Evolutionary conservation across 2,888 invertebrate species (phyloP).

Genomic region (Psococerastis gibbosa): DNA sequence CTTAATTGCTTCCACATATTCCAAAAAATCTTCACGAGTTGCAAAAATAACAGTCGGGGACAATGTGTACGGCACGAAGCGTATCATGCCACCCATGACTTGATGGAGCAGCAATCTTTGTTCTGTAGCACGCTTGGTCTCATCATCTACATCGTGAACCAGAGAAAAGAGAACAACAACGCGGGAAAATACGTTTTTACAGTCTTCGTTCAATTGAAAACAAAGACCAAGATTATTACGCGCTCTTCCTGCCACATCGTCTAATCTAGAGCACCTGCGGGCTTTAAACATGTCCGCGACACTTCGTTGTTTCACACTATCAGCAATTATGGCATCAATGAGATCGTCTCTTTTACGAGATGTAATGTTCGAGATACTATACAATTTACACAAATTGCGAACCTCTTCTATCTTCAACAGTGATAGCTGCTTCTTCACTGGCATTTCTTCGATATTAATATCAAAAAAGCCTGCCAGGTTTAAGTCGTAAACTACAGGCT

Average conservation of each 20-base stretch:
- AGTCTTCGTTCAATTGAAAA: not conserved
- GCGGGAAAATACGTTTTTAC: not conserved
- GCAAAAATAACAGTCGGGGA: constrained; percentile 23
- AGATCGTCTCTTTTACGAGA: not conserved
- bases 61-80: constrained; percentile 13
- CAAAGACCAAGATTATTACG: not conserved
- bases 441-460: not conserved
- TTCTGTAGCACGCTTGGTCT: not conserved
- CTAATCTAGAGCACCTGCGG: not conserved
- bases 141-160: not conserved
- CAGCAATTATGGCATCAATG: not conserved
- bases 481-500: not conserved
- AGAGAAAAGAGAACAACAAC: not conserved
- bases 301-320: not conserved
- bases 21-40: constrained; percentile 25
- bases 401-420: not conserved
- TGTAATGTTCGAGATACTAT: not conserved
- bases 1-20: constrained; percentile 14
- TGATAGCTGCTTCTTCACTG: not conserved
- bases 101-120: constrained; percentile 6
- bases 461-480: not conserved
- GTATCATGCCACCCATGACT: constrained; percentile 5
- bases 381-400: not conserved
- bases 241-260: not conserved
- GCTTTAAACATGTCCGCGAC: not conserved